phyloP scores from a whole-genome alignment of 2,113 vertebrate species.

The Psophia crepitans region DNA sequence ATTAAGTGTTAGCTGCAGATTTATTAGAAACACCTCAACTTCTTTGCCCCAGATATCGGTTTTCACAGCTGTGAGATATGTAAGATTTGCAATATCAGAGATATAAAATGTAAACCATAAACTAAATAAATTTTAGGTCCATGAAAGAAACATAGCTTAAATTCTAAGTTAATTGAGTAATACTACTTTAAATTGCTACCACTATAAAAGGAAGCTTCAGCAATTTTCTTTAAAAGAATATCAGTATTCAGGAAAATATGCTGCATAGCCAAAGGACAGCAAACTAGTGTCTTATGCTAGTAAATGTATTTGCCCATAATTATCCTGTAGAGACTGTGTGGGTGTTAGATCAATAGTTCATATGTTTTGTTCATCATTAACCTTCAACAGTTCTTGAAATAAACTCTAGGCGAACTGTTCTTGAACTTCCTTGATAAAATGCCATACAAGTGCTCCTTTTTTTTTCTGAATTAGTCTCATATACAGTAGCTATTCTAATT shows the following conservation, averaged over 20 bases:
- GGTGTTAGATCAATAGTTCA: background rate
- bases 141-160: background rate
- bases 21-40: background rate
- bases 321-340: background rate
- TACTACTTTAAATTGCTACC: background rate
- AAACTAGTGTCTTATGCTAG: background rate
- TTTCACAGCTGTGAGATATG: background rate
- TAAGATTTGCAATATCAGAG: background rate
- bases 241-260: background rate
- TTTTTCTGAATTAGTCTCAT: background rate
- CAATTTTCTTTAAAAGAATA: background rate
- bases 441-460: background rate
- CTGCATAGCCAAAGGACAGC: background rate
- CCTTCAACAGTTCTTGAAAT: slow-evolving; percentile 3
- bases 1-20: background rate
- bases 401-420: slow-evolving; percentile 24
- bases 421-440: slow-evolving; percentile 43
- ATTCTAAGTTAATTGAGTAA: background rate
- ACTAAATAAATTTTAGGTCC: background rate
- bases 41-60: background rate
- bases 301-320: background rate
- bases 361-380: background rate
- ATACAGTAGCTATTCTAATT: background rate
- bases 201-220: background rate
- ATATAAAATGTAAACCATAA: background rate